These are phyloP conservation scores for Trachymyrmex cornetzi DNA, from an alignment of 1,140 invertebrate species.

Conservation along the genomic window DNA sequence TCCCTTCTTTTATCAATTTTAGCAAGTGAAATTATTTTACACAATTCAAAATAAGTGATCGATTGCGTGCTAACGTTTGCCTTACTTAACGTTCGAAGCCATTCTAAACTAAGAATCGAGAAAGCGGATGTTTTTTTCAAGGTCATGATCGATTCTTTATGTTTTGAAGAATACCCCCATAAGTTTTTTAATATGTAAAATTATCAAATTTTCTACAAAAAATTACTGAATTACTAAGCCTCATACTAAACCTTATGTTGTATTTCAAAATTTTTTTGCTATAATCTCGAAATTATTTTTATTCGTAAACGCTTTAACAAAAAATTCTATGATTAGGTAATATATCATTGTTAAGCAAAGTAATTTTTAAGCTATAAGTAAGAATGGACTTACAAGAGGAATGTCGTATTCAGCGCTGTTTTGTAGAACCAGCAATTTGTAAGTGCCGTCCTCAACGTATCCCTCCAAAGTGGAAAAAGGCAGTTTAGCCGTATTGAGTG, in stretches of 20 bases:
- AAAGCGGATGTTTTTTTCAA: too few relatives aligned
- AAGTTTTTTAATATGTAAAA: not conserved
- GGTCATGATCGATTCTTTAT: too few relatives aligned
- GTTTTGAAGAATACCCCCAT: not conserved
- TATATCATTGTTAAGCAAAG: not conserved
- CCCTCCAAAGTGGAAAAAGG: slow-evolving; percentile 74
- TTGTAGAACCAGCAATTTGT: slow-evolving; percentile 71
- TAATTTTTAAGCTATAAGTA: not conserved
- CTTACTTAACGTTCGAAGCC: too few relatives aligned
- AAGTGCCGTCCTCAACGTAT: slow-evolving; percentile 73
- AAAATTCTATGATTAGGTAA: not conserved
- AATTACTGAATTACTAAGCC: not conserved
- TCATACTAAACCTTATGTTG: not conserved
- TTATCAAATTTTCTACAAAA: not conserved
- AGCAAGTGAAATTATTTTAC: too few relatives aligned
- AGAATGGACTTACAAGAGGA: slow-evolving; percentile 57
- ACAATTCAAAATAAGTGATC: too few relatives aligned
- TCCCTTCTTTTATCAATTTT: too few relatives aligned
- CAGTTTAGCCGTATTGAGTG: slow-evolving; percentile 53
- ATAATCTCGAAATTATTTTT: not conserved
- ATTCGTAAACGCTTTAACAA: not conserved
- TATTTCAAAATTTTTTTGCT: too few relatives aligned
- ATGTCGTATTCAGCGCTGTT: slow-evolving; percentile 72
- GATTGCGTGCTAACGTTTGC: too few relatives aligned
- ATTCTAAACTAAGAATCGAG: too few relatives aligned